Evolutionary conservation across 2,113 vertebrate genomes (phyloP).

Genomic region (Myrmophylax atrothorax): DNA sequence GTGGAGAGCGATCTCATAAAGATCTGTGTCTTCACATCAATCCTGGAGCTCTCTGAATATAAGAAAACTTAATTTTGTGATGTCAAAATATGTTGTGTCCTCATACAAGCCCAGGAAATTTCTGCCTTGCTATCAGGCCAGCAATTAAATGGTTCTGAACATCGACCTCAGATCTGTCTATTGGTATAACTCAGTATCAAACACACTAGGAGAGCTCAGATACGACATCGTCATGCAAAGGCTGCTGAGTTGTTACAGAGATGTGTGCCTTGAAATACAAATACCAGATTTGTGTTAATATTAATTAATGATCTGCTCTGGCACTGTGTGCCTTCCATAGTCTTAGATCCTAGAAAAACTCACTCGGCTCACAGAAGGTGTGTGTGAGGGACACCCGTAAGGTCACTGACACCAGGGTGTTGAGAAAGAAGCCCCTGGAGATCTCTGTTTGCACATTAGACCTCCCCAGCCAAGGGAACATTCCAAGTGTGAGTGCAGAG

Average conservation of each 20-base stretch:
- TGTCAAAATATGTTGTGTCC: background rate
- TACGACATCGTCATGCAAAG: background rate
- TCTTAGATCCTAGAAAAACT: background rate
- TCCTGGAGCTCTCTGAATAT: background rate
- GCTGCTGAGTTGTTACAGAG: background rate
- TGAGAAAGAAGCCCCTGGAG: background rate
- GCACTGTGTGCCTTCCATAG: background rate
- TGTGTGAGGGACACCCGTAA: background rate
- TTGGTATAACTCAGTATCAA: background rate
- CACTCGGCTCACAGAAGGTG: background rate
- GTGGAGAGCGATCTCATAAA: background rate
- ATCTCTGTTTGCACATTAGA: background rate
- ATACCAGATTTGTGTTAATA: rapidly evolving
- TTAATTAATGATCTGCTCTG: background rate
- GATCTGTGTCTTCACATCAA: background rate
- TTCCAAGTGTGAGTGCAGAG: background rate
- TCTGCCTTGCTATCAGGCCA: background rate
- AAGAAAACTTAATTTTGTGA: background rate
- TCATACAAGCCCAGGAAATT: background rate
- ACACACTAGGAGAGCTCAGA: background rate
- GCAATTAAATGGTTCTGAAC: background rate
- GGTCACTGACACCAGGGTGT: background rate
- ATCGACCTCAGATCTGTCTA: background rate
- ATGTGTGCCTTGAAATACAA: background rate
- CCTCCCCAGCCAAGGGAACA: rapidly evolving